A percentile compares a stretch with the other conserved stretches of the same genome.
These are phyloP conservation scores for Pachypanchax playfairii DNA, from an alignment of 2,113 vertebrate species.

Conservation along the genomic window DNA sequence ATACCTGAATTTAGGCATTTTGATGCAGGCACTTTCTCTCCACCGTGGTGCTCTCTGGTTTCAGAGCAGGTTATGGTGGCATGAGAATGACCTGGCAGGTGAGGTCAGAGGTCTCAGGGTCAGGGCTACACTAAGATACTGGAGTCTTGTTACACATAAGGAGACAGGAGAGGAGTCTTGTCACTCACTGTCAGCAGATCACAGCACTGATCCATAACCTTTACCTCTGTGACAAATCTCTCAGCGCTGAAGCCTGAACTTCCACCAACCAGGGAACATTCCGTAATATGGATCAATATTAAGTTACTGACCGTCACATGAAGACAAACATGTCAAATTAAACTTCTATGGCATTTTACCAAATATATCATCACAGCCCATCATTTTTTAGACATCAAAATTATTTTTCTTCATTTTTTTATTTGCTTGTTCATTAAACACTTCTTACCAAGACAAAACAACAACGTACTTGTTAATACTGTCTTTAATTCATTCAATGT, in stretches of 20 bases:
- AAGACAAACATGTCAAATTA: constrained; percentile 17
- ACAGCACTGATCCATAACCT: constrained; percentile 69
- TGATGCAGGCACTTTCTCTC: constrained; percentile 54
- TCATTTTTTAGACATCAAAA: too few species aligned
- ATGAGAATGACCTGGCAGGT: constrained; percentile 82
- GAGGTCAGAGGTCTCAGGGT: constrained; percentile 77
- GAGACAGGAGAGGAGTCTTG: constrained; percentile 76
- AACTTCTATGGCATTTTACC: not conserved
- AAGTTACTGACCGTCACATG: constrained; percentile 47
- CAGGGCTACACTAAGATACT: constrained; percentile 74
- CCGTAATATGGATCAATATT: constrained; percentile 43
- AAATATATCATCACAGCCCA: not conserved
- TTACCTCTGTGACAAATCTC: constrained; percentile 60
- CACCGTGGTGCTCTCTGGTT: constrained; percentile 73
- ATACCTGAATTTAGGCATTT: constrained; percentile 28
- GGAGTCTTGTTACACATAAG: constrained; percentile 78
- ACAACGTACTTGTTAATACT: too few species aligned
- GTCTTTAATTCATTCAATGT: too few species aligned
- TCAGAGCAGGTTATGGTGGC: constrained; percentile 81
- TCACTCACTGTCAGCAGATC: constrained; percentile 81
- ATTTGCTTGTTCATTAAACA: too few species aligned
- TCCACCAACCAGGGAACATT: constrained; percentile 28
- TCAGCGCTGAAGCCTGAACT: constrained; percentile 44
- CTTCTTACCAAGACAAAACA: too few species aligned
- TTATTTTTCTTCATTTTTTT: too few species aligned